phyloP scores from a whole-genome alignment of 2,113 vertebrate genomes.

The Aegypius monachus region DNA sequence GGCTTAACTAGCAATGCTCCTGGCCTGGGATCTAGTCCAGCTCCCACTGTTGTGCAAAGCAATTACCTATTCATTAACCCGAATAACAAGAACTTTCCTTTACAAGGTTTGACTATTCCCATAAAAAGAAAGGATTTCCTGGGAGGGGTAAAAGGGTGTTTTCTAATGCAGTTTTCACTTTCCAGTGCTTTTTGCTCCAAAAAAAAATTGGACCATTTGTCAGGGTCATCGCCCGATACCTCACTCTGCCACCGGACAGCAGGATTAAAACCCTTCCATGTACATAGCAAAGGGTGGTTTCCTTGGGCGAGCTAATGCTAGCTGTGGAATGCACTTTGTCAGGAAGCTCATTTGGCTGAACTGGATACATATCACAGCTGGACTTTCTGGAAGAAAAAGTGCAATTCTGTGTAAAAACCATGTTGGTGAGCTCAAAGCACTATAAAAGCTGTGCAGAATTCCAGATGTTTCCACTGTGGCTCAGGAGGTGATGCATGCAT shows the following conservation, averaged over 20 bases:
- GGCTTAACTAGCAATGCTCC: neutral
- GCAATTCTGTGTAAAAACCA: neutral
- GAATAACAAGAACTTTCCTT: neutral
- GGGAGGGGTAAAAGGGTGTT: neutral
- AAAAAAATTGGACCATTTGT: neutral
- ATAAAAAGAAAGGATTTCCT: neutral
- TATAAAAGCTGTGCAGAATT: neutral
- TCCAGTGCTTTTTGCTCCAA: neutral
- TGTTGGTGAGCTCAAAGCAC: neutral
- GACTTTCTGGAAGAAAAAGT: neutral
- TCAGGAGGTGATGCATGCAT: neutral
- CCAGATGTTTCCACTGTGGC: neutral
- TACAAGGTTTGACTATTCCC: neutral
- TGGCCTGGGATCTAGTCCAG: neutral
- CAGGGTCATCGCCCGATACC: neutral
- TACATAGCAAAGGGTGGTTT: neutral
- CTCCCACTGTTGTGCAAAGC: neutral
- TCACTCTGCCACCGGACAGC: neutral
- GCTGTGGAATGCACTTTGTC: conserved; percentile 6
- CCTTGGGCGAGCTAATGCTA: neutral
- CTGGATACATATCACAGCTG: neutral
- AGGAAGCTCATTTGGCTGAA: conserved; percentile 18
- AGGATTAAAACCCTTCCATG: neutral
- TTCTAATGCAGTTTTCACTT: neutral
- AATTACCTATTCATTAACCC: neutral